Evolutionary conservation across 2,888 invertebrate genomes (phyloP), one percentile per base, ranked within the genome.

Genomic region (Drosophila fungiperda): DNA sequence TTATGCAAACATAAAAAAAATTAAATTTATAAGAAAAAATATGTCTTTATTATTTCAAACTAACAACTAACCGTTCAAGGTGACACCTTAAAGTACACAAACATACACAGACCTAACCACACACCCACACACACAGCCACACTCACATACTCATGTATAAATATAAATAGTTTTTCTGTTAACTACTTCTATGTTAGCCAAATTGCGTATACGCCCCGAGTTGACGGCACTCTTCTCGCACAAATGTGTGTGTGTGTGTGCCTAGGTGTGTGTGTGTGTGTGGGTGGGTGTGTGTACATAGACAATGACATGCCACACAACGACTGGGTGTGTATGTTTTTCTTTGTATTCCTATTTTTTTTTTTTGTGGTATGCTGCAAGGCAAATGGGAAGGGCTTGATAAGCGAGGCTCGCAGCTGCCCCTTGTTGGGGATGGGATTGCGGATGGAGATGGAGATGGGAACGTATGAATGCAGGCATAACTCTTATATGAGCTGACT

Each of bases 401-500:
- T 32, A 32, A 49, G 38, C 38, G 45, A 45, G 26, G 4, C 45
- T 45, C 45, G 20, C 45, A 57, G 66, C 17, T 61, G 57, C 60
- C 61, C 70, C 66, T 64, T 71, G 66, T 70, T 79, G 78, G 86
- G 68, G 45, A 20, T 45, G 20, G 78, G 71, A 74, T 50, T 62
- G 72, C 55, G 63, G 50, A 38, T 17, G 54, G 54, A 53, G 35
- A 20, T 15, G 38, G 38, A 60, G 57, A 36, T 48, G 73, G 68
- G 69, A 66, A 85, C 72, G 78, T 76, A 79, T 82, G 87, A 81
- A 83, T 85, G 83, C 72, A 80, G 76, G 81, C 79, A 81, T 89
- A 89, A 89, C 86, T 87, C 87, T 82, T 87, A 79, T 83, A 85
- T 86, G 89, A 86, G 83, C 49, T 68, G 32, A 63, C 60, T 70